Percentiles rank a stretch among this genome's conserved stretches.
Evolutionary conservation across 2,888 invertebrate genomes (phyloP).

Genomic region (Melolontha melolontha): DNA sequence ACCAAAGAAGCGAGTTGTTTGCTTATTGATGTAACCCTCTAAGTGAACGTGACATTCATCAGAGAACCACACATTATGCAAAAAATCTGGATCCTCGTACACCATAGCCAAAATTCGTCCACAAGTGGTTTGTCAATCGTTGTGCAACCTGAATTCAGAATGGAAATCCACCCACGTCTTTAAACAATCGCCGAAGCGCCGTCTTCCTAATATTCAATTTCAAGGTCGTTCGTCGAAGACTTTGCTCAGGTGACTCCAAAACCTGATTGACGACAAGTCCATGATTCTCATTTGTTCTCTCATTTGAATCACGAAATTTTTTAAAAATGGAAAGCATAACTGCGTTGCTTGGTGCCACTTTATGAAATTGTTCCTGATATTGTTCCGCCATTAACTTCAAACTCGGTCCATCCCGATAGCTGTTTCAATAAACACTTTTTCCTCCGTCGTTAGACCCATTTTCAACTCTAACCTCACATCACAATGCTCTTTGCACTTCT

Average conservation of each 20-base stretch:
- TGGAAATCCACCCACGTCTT: background rate
- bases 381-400: too few species aligned
- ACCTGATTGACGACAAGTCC: background rate
- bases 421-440: background rate
- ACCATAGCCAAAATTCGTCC: conserved; percentile 7
- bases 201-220: too few species aligned
- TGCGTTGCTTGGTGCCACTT: conserved; percentile 5
- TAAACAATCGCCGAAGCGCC: conserved; percentile 8
- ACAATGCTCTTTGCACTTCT: too few species aligned
- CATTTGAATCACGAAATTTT: background rate
- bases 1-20: too few species aligned
- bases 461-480: background rate
- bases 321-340: conserved; percentile 1
- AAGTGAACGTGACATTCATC: too few species aligned
- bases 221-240: conserved; percentile 1
- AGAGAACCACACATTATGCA: too few species aligned
- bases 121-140: background rate
- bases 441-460: background rate
- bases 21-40: too few species aligned
- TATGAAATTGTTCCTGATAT: conserved; percentile 2
- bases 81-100: background rate
- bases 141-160: conserved; percentile 1
- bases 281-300: conserved; percentile 9
- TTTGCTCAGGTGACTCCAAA: background rate
- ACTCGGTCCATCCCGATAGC: too few species aligned